Evolutionary conservation across 1,140 invertebrate species (phyloP).

Genomic region (Sitobion miscanthi): DNA sequence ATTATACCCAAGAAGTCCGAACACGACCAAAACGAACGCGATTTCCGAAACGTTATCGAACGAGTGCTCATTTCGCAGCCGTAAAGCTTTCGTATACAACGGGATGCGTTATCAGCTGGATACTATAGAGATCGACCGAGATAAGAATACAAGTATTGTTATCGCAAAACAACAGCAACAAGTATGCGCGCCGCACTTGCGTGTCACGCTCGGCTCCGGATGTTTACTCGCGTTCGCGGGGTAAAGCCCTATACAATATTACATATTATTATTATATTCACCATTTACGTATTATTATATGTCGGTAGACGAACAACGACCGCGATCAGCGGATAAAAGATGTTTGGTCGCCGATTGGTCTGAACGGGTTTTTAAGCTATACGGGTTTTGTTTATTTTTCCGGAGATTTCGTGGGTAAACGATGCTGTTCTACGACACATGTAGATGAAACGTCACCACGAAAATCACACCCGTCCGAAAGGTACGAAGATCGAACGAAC

Average conservation of each 20-base stretch:
- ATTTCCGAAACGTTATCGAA: neutral
- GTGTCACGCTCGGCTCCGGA: neutral
- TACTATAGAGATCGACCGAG: neutral
- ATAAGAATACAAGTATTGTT: neutral
- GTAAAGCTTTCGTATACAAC: neutral
- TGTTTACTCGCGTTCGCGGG: neutral
- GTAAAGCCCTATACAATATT: neutral
- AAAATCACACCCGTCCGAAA: neutral
- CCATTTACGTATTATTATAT: neutral
- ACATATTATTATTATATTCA: neutral
- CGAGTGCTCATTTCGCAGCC: neutral
- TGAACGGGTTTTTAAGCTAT: neutral
- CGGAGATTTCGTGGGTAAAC: neutral
- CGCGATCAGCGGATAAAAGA: neutral
- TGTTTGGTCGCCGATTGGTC: neutral
- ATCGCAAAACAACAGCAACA: constrained; percentile 13
- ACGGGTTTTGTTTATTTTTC: neutral
- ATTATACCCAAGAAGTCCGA: neutral
- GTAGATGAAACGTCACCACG: neutral
- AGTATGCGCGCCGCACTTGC: neutral
- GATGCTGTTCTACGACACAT: neutral
- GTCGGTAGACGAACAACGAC: neutral
- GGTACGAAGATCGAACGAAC: neutral
- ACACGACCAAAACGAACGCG: neutral
- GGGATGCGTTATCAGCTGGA: neutral